Conservation (phyloP, 2,888 invertebrate genomes). For the Phorcus lineatus region DNA sequence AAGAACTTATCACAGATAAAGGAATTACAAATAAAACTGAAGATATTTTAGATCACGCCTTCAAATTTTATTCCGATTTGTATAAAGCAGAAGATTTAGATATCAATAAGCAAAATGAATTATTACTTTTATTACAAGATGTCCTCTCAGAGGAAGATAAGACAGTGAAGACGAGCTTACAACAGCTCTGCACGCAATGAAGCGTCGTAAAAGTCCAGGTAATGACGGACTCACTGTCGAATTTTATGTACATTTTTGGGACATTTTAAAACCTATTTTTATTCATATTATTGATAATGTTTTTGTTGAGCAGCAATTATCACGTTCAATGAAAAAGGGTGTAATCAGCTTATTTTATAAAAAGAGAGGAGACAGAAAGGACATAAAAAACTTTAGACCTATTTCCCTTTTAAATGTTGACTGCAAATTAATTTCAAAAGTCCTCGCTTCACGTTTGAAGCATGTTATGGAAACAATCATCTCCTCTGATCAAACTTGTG, state of each 20-base stretch:
- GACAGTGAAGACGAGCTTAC: not conserved
- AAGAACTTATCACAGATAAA: not conserved
- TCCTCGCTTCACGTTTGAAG: not conserved
- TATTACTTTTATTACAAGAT: not conserved
- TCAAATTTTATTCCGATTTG: not conserved
- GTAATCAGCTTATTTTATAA: not conserved
- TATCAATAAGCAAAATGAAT: not conserved
- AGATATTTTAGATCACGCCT: not conserved
- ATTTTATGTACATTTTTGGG: not conserved
- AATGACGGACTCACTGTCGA: slow-evolving; percentile 11
- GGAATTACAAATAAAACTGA: not conserved
- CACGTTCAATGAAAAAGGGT: not conserved
- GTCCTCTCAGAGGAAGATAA: not conserved
- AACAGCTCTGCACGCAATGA: not conserved
- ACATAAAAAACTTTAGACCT: not conserved
- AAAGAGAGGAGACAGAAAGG: not conserved
- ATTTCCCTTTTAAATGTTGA: not conserved
- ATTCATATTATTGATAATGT: not conserved
- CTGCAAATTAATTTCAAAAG: not conserved
- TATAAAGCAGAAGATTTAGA: not conserved
- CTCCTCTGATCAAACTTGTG: not conserved
- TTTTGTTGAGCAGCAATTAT: not conserved
- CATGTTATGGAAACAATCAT: not conserved
- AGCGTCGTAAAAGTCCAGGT: slow-evolving; percentile 2
- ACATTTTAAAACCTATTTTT: not conserved